Evolutionary conservation across 2,888 invertebrate genomes (phyloP).

Genomic region (Fragum sueziense): DNA sequence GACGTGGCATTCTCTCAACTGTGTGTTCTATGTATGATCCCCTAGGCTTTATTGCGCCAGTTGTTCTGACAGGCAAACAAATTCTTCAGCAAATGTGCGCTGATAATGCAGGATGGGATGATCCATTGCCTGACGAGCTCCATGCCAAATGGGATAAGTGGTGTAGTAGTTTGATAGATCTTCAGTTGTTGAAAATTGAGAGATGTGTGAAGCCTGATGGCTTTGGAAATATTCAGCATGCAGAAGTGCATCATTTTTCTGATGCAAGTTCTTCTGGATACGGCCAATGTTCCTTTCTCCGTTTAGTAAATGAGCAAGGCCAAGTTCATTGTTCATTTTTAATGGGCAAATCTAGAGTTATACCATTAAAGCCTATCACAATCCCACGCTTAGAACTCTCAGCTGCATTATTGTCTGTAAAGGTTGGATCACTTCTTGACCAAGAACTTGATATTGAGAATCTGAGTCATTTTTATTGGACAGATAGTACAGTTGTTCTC

Average conservation of each 20-base stretch:
- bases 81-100: constrained; percentile 61
- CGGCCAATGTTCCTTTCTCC: constrained; percentile 59
- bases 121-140: constrained; percentile 54
- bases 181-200: constrained; percentile 17
- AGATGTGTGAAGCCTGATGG: constrained; percentile 19
- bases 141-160: constrained; percentile 51
- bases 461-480: no score
- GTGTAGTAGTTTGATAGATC: constrained; percentile 35
- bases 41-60: constrained; percentile 62
- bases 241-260: constrained; percentile 32
- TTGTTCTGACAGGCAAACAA: constrained; percentile 56
- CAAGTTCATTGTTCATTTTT: constrained; percentile 52
- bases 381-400: constrained; percentile 56
- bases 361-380: constrained; percentile 51
- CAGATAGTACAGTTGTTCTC: no score
- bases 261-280: constrained; percentile 46
- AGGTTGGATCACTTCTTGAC: constrained; percentile 26
- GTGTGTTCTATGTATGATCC: constrained; percentile 63
- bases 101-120: constrained; percentile 59
- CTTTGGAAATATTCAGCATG: constrained; percentile 42
- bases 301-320: constrained; percentile 27
- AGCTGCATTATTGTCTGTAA: constrained; percentile 53
- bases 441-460: constrained; percentile 40
- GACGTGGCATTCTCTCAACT: constrained; percentile 58
- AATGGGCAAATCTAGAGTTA: constrained; percentile 58